phyloP scores from a whole-genome alignment of 2,797 vertebrate species.

The Esox masquinongy region DNA sequence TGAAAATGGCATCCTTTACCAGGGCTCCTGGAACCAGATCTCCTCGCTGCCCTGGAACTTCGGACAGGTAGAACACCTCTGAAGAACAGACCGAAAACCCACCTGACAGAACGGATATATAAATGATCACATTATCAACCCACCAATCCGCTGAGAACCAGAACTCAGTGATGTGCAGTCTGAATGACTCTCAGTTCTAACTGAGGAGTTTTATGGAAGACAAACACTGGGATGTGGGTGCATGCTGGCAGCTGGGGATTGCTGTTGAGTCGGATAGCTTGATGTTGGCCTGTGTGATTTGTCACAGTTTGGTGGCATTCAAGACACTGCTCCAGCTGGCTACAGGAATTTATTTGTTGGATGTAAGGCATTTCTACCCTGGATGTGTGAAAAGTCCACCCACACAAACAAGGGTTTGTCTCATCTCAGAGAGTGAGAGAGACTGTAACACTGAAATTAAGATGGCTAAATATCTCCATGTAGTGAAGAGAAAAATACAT shows the following conservation, averaged over 20 bases:
- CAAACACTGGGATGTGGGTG: conserved; percentile 20
- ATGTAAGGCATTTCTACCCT: conserved; percentile 52
- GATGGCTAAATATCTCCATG: background rate
- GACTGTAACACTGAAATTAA: background rate
- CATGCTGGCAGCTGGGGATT: conserved; percentile 26
- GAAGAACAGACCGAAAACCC: conserved; percentile 17
- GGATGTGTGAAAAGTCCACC: conserved; percentile 65
- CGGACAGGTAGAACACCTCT: conserved; percentile 78
- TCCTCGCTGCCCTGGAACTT: conserved; percentile 77
- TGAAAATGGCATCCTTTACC: conserved; percentile 82
- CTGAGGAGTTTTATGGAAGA: background rate
- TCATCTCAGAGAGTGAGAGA: conserved; percentile 5
- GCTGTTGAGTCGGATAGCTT: conserved; percentile 23
- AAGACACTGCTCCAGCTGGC: conserved; percentile 32
- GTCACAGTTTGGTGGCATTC: conserved; percentile 57
- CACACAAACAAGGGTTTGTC: conserved; percentile 58
- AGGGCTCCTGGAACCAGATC: conserved; percentile 76
- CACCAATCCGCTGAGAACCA: background rate
- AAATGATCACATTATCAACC: background rate
- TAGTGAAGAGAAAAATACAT: background rate
- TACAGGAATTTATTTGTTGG: conserved; percentile 41
- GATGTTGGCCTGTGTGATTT: conserved; percentile 54
- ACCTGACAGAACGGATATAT: background rate
- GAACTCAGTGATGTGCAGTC: background rate
- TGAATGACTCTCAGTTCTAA: conserved; percentile 6